These are phyloP conservation scores for Grallaria varia DNA, from an alignment of 2,113 vertebrate species.

Conservation along the genomic window DNA sequence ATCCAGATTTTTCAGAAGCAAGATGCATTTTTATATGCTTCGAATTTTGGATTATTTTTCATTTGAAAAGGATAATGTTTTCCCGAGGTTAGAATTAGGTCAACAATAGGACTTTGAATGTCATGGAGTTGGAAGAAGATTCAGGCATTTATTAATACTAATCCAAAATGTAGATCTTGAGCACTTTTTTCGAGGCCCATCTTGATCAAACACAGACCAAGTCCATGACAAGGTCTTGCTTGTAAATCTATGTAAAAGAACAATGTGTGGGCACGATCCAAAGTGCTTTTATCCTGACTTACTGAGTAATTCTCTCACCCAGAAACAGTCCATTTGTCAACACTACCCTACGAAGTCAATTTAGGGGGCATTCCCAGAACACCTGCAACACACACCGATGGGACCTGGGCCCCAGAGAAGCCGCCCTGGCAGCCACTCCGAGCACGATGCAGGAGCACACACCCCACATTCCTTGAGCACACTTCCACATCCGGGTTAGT, in stretches of 20 bases:
- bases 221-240: not conserved
- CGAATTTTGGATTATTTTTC: not conserved
- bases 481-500: not conserved
- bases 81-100: not conserved
- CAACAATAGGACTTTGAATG: not conserved
- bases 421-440: accelerated
- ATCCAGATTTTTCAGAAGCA: not conserved
- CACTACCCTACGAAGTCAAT: not conserved
- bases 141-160: not conserved
- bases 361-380: not conserved
- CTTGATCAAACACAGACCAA: not conserved
- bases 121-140: not conserved
- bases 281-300: not conserved
- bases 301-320: not conserved
- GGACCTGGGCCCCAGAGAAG: not conserved
- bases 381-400: not conserved
- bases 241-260: not conserved
- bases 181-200: not conserved
- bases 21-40: not conserved
- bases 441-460: accelerated
- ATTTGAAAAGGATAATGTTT: not conserved
- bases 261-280: accelerated
- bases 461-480: accelerated
- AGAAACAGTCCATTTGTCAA: not conserved
- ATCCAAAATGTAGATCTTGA: not conserved